Conservation (phyloP, 2,888 invertebrate species). For the Margaritifera margaritifera region DNA sequence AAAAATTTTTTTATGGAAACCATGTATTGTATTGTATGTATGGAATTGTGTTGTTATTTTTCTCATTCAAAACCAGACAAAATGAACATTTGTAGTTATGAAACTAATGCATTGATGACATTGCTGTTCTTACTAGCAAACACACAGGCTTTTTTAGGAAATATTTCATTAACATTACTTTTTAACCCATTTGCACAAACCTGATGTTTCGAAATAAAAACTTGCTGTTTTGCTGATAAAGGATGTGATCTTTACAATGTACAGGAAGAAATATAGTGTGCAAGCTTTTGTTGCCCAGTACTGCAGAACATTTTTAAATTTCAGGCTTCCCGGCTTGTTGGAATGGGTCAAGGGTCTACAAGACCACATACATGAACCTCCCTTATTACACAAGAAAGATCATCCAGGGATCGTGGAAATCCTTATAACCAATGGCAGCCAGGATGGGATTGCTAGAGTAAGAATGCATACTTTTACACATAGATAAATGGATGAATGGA, state of each 20-base stretch:
- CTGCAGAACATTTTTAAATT: constrained; percentile 1
- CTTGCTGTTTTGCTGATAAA: too few species aligned
- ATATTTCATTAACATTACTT: constrained; percentile 3
- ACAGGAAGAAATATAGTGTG: too few species aligned
- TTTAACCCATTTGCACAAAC: too few species aligned
- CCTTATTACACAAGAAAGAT: constrained; percentile 75
- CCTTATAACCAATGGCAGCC: constrained; percentile 83
- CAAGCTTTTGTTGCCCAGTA: neutral
- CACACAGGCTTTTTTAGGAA: neutral
- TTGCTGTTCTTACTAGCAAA: neutral
- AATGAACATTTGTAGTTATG: too few species aligned
- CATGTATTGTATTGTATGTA: too few species aligned
- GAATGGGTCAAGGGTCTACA: constrained; percentile 80
- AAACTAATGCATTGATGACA: neutral
- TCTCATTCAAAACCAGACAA: too few species aligned
- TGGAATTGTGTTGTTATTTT: too few species aligned
- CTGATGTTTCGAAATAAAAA: too few species aligned
- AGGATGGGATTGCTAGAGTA: constrained; percentile 83
- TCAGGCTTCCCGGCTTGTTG: constrained; percentile 59
- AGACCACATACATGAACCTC: constrained; percentile 79
- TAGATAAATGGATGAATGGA: too few species aligned
- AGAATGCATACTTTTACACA: neutral
- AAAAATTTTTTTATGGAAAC: too few species aligned
- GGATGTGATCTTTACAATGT: too few species aligned
- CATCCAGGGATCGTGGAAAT: constrained; percentile 70